Percentiles rank a stretch among this genome's conserved stretches.
These are phyloP conservation scores for Danio aesculapii DNA, from an alignment of 2,797 vertebrate species.

Conservation along the genomic window DNA sequence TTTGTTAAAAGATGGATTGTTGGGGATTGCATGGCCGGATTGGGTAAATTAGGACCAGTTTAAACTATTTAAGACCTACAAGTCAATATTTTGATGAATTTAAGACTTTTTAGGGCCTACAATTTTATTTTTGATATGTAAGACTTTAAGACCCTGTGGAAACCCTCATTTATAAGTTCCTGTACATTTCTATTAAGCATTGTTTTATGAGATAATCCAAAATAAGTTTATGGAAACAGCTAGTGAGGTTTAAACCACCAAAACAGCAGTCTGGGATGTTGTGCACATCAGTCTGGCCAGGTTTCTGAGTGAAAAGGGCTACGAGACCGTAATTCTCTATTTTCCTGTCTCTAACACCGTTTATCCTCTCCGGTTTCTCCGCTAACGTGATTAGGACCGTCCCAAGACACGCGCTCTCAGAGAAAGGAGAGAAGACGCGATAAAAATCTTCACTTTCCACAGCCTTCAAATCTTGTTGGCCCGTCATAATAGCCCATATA, in stretches of 20 bases:
- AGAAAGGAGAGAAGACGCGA: slow-evolving; percentile 88
- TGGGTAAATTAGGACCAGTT: no score
- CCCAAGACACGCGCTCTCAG: slow-evolving; percentile 92
- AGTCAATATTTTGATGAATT: no score
- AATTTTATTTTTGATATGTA: no score
- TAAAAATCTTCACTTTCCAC: slow-evolving; percentile 91
- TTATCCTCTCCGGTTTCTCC: slow-evolving; percentile 93
- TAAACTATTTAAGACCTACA: no score
- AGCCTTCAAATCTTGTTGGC: slow-evolving; percentile 88
- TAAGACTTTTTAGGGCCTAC: no score
- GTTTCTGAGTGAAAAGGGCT: slow-evolving; percentile 53
- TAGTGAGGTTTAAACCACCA: neutral
- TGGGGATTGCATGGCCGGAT: no score
- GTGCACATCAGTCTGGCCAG: slow-evolving; percentile 45
- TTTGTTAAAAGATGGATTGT: no score
- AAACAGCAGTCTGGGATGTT: slow-evolving; percentile 32
- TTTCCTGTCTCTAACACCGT: slow-evolving; percentile 94
- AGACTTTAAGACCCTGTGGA: no score
- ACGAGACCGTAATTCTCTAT: slow-evolving; percentile 86
- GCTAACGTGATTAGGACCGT: slow-evolving; percentile 93
- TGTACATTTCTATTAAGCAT: no score
- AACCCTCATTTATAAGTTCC: no score
- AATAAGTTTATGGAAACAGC: no score
- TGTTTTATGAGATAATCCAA: no score
- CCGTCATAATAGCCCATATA: slow-evolving; percentile 91